phyloP scores from a whole-genome alignment of 1,140 invertebrate genomes.

The Radopholus similis region DNA sequence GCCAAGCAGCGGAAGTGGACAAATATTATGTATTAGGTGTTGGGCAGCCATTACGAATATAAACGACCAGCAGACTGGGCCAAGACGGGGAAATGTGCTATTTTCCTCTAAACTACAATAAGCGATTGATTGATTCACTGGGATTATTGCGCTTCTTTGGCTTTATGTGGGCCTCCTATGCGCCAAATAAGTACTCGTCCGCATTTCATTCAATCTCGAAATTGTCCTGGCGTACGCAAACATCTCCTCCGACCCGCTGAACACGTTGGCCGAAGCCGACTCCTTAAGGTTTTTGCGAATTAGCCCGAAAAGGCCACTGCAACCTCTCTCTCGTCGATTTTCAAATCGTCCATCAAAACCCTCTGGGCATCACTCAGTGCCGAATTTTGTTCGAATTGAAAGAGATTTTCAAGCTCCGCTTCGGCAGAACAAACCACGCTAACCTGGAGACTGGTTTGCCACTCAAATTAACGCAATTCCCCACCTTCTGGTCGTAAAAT shows the following conservation, averaged over 20 bases:
- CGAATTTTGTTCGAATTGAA: conserved; percentile 65
- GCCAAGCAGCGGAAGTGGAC: too few relatives aligned
- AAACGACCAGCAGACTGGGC: too few relatives aligned
- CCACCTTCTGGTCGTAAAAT: conserved; percentile 85
- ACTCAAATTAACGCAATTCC: neutral
- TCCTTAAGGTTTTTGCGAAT: conserved; percentile 63
- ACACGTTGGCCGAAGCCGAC: conserved; percentile 75
- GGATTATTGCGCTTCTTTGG: too few relatives aligned
- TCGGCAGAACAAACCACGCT: conserved; percentile 76
- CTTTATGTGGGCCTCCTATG: conserved; percentile 36
- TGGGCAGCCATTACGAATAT: too few relatives aligned
- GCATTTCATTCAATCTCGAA: conserved; percentile 89
- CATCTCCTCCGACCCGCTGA: conserved; percentile 92
- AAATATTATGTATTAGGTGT: too few relatives aligned
- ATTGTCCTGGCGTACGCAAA: conserved; percentile 92
- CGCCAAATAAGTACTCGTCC: conserved; percentile 81
- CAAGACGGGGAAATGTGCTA: too few relatives aligned
- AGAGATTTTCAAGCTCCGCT: conserved; percentile 72
- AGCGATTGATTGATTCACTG: too few relatives aligned
- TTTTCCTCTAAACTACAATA: too few relatives aligned
- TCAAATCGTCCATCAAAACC: conserved; percentile 87
- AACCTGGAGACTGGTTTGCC: conserved; percentile 63
- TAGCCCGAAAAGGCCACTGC: too few relatives aligned
- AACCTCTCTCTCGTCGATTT: conserved; percentile 66
- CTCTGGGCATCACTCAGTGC: conserved; percentile 72